These are phyloP conservation scores for Polyploca ridens DNA, from an alignment of 2,888 invertebrate species.

Conservation along the genomic window DNA sequence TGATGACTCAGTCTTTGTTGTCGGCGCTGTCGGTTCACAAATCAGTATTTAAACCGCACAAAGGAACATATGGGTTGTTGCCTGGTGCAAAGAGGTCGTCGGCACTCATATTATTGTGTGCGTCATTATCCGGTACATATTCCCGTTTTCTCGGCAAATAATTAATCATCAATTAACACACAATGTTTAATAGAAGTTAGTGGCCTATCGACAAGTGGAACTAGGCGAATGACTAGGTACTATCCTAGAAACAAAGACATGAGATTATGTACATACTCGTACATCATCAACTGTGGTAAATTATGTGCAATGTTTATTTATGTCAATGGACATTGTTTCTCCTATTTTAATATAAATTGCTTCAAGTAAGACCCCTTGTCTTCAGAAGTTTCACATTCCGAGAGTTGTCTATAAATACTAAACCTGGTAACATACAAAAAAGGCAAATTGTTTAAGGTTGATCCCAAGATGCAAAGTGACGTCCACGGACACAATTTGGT, in stretches of 20 bases:
- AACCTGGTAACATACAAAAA: neutral
- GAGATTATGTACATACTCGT: neutral
- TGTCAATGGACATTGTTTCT: neutral
- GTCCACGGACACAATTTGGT: neutral
- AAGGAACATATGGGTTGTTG: slow-evolving; percentile 64
- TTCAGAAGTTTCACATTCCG: neutral
- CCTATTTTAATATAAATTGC: neutral
- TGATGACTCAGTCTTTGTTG: slow-evolving; percentile 66
- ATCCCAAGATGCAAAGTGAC: neutral
- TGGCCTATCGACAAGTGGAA: slow-evolving; percentile 25
- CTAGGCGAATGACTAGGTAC: slow-evolving; percentile 20
- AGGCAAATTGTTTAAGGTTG: neutral
- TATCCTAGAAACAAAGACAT: slow-evolving; percentile 18
- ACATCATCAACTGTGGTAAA: neutral
- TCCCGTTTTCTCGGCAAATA: slow-evolving; percentile 49
- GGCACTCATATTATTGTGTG: slow-evolving; percentile 53
- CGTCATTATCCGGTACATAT: slow-evolving; percentile 68
- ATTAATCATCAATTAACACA: slow-evolving; percentile 47
- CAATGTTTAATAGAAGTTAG: slow-evolving; percentile 30
- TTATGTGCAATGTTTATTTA: neutral
- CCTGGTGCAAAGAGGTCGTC: slow-evolving; percentile 66
- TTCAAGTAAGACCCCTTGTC: too few relatives aligned
- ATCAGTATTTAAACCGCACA: slow-evolving; percentile 68
- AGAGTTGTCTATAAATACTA: neutral
- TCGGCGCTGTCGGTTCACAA: slow-evolving; percentile 56